Base-by-base conservation (phyloP, 2,888 invertebrate genomes). In the Ophraella communa region DNA sequence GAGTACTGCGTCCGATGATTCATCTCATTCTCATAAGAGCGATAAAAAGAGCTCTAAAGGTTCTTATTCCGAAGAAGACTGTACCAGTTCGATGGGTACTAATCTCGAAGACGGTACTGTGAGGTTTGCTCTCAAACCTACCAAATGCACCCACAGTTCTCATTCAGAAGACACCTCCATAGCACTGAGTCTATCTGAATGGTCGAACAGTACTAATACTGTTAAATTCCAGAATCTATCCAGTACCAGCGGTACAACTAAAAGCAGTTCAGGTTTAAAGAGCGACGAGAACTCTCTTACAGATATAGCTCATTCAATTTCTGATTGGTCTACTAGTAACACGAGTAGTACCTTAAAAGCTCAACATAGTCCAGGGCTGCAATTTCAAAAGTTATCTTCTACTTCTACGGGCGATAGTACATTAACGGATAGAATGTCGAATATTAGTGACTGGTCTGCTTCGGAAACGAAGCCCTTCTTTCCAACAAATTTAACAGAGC, bases 81-180 rank as follows among this genome's bases (percentile, higher is more conserved):
- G 78, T 55, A 90, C 91, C 0, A 91, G 91, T 77, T 91, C 91
- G 1, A 86, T 90, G 75, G 92, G 91, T 0, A 92, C 92, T 0
- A 92, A 92, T 75, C 84, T 92, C 33, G 83, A 82, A 59, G 93
- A 93, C 76, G 93, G 92, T 17, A 93, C 93, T 0, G 93, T 93
- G 0, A 88, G 91, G 79, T 89, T 91, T 76, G 93, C 90, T 1
- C 79, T 92, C 18, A 91, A 91, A 73, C 91, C 89, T 66, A 91
- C 91, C 75, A 93, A 91, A 78, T 92, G 92, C 76, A 93, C 92
- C 0, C 91, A 93, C 71, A 91, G 92, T 74, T 91, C 92, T 0
- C 92, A 93, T 81, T 93, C 93, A 4, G 93, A 94, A 81, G 94
- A 94, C 75, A 94, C 94, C 0, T 94, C 94, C 0, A 90, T 93